Percentiles rank a stretch among this genome's conserved stretches.
Conservation (phyloP, 2,888 invertebrate species). For the Parochlus steinenii region DNA sequence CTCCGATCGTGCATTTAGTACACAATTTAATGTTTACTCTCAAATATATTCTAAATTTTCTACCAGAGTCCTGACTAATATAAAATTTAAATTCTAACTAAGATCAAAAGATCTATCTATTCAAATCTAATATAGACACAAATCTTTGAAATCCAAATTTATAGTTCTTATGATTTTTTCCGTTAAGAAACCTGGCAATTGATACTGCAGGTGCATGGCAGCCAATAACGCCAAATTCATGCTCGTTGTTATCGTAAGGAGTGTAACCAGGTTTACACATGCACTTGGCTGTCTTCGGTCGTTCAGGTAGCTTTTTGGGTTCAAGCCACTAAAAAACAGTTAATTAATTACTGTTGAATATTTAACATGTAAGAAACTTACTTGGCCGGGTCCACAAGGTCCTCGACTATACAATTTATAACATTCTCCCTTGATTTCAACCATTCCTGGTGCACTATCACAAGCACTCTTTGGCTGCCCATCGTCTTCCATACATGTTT, state of each 20-base stretch:
- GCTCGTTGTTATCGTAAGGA: conserved; percentile 22
- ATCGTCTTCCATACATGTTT: conserved; percentile 22
- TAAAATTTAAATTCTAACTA: too few species aligned
- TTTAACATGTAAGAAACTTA: too few species aligned
- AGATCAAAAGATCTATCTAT: too few species aligned
- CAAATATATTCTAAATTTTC: too few species aligned
- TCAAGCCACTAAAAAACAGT: too few species aligned
- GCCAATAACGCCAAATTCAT: conserved; percentile 26
- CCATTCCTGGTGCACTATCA: conserved; percentile 41
- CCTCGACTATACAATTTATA: conserved; percentile 61
- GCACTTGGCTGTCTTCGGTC: conserved; percentile 34
- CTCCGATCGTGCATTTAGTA: too few species aligned
- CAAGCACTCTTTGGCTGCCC: conserved; percentile 31
- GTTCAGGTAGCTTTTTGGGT: conserved; percentile 28
- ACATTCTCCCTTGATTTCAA: conserved; percentile 50
- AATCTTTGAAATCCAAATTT: conserved; percentile 17
- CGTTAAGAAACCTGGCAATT: conserved; percentile 46
- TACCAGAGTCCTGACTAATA: too few species aligned
- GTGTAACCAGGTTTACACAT: conserved; percentile 54
- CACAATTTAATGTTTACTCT: too few species aligned
- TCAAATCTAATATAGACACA: too few species aligned
- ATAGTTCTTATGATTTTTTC: conserved; percentile 22
- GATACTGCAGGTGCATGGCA: conserved; percentile 46
- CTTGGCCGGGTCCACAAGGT: conserved; percentile 53
- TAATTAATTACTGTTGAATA: too few species aligned